Base-by-base conservation (phyloP, 2,113 vertebrate species). In the Polypterus bichir region DNA sequence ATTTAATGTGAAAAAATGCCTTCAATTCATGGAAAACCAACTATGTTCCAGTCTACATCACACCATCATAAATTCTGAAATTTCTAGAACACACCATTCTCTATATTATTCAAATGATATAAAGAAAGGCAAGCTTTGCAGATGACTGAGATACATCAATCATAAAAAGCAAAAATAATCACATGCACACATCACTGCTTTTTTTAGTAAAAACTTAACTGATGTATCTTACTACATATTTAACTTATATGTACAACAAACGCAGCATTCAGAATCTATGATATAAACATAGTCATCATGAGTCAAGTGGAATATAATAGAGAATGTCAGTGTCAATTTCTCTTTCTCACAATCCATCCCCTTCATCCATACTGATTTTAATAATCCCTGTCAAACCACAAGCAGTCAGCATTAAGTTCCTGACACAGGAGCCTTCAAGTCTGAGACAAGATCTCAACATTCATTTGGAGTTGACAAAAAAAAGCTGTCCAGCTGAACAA, bases 331-430 rank as follows among this genome's bases (percentile, higher is more conserved):
- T 92, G 91, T 94, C 94, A 94, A 97, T 94, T 97, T 87, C 82
- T 79, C 83, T 88, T 88, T 86, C 89, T 89, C 88, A 86, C 81
- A 86, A 80, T 87, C 83, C 71, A 74, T 86, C 87, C 73, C 78
- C 78, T 87, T 89, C 89, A 89, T 85, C 89, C 88, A 85, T 83
- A 87, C 88, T 88, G 89, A 95, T 94, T 97, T 94, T 94, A 98
- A 97, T 96, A 94, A 98, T 94, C 89, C 91, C 88, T 92, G 94
- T 96, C 95, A 97, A 94, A 90, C 82, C 88, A 89, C 88, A 90
- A 93, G 90, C 91, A 89, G 86, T 86, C 88, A 81, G 88, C 86
- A 84, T 86, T 90, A 90, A 84, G 81, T 93, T 86, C 77, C 79
- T 89, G 90, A 93, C 91, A 91, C 79, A 83, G 83, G 83, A 79